These are phyloP conservation scores for Chaetops frenatus DNA, from an alignment of 2,113 vertebrate genomes.

Conservation along the genomic window DNA sequence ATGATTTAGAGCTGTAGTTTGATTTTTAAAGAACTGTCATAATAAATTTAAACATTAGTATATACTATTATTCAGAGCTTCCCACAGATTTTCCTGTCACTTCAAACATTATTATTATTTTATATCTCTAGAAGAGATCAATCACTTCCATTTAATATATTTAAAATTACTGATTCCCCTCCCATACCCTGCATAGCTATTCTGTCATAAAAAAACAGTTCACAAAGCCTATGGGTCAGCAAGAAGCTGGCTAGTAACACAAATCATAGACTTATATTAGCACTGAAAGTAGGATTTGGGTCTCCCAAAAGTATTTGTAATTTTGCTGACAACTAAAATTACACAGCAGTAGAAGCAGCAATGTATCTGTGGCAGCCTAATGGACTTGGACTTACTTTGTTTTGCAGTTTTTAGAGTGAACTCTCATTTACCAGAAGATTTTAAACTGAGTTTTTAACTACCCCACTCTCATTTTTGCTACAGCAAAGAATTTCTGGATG, in stretches of 20 bases:
- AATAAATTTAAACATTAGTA: conserved; percentile 16
- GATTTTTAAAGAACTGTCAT: conserved; percentile 40
- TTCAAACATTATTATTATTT: conserved; percentile 13
- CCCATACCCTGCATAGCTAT: background rate
- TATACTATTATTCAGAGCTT: conserved; percentile 13
- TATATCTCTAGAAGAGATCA: background rate
- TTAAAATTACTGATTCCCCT: background rate
- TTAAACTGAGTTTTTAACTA: background rate
- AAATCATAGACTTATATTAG: background rate
- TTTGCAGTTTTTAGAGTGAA: background rate
- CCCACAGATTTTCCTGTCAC: conserved; percentile 15
- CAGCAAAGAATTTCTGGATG: background rate
- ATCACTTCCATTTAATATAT: background rate
- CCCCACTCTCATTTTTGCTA: background rate
- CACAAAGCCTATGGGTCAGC: background rate
- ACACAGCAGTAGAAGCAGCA: background rate
- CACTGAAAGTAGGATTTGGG: background rate
- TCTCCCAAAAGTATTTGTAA: background rate
- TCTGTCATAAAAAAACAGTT: background rate
- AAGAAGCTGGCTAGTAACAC: background rate
- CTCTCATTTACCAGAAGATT: background rate
- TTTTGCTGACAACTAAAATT: background rate
- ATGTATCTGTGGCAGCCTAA: background rate
- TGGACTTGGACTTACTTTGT: background rate
- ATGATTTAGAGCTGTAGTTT: conserved; percentile 34